Evolutionary conservation across 2,888 invertebrate species (phyloP).

Genomic region (Plebejus melissa): DNA sequence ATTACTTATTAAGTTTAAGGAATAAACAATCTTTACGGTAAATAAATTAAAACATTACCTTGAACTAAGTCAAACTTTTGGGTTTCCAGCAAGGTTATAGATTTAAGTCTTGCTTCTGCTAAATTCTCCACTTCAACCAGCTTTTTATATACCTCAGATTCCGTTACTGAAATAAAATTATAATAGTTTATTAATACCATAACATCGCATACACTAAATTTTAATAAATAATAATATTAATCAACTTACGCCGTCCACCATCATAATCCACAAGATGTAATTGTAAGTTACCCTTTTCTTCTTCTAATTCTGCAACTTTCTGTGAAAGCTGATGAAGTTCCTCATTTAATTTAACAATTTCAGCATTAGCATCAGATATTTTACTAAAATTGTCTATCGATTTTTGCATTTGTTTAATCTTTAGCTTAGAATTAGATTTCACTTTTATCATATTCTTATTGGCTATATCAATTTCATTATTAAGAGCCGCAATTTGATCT

Average conservation of each 20-base stretch:
- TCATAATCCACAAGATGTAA: conserved; percentile 90
- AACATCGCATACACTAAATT: conserved; percentile 1
- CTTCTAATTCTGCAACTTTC: conserved; percentile 90
- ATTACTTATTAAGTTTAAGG: not conserved
- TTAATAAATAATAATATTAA: conserved; percentile 2
- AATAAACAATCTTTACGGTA: not conserved
- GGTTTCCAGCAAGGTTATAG: conserved; percentile 80
- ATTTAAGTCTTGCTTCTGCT: conserved; percentile 77
- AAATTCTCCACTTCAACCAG: conserved; percentile 68
- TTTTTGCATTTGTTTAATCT: conserved; percentile 87
- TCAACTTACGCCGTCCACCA: conserved; percentile 81
- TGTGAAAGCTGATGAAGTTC: conserved; percentile 83
- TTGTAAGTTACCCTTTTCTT: conserved; percentile 95
- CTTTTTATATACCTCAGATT: conserved; percentile 72
- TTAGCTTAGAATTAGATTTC: conserved; percentile 84
- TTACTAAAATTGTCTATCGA: conserved; percentile 83
- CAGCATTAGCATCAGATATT: conserved; percentile 83
- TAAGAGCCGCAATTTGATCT: conserved; percentile 75
- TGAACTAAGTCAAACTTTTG: conserved; percentile 84
- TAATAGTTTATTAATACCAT: not conserved
- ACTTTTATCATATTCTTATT: conserved; percentile 88
- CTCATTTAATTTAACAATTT: conserved; percentile 81
- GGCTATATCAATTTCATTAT: conserved; percentile 84
- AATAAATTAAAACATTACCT: conserved; percentile 56
- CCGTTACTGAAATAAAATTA: conserved; percentile 59